Conservation (phyloP, 2,113 vertebrate genomes). For the Formicarius rufipectus region DNA sequence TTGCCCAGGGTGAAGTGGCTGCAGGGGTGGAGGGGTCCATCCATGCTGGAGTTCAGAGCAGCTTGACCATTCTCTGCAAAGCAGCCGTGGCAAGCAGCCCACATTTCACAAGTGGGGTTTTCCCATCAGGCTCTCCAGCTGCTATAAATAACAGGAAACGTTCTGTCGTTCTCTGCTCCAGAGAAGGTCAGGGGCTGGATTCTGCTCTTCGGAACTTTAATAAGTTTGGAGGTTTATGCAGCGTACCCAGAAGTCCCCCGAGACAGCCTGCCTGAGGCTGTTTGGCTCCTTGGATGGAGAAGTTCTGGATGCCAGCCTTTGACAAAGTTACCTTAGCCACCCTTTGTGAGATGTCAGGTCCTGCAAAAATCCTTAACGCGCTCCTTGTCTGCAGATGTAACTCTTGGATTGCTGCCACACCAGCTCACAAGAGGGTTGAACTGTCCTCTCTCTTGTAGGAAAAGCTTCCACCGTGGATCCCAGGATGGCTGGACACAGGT, state of each 20-base stretch:
- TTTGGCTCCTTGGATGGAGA: conserved; percentile 16
- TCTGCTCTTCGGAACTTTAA: conserved; percentile 26
- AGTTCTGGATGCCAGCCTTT: conserved; percentile 4
- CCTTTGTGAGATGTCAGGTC: not conserved
- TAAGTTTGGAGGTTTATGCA: not conserved
- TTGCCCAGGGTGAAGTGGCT: not conserved
- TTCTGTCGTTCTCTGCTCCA: not conserved
- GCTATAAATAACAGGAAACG: conserved; percentile 67
- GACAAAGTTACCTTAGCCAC: not conserved
- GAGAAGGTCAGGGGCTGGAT: conserved; percentile 55
- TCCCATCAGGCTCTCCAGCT: conserved; percentile 62
- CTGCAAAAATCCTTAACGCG: not conserved
- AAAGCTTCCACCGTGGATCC: not conserved
- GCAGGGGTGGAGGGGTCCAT: not conserved
- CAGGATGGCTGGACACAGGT: not conserved
- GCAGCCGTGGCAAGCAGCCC: not conserved
- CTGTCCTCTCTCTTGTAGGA: not conserved
- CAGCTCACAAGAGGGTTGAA: not conserved
- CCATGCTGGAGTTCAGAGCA: not conserved
- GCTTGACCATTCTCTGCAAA: not conserved
- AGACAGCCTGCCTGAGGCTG: not conserved
- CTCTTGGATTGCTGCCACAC: not conserved
- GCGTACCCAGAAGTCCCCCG: not conserved
- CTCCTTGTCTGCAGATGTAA: not conserved
- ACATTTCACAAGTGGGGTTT: conserved; percentile 52